Conservation (phyloP, 2,113 vertebrate species). For the Diphyllodes magnificus region DNA sequence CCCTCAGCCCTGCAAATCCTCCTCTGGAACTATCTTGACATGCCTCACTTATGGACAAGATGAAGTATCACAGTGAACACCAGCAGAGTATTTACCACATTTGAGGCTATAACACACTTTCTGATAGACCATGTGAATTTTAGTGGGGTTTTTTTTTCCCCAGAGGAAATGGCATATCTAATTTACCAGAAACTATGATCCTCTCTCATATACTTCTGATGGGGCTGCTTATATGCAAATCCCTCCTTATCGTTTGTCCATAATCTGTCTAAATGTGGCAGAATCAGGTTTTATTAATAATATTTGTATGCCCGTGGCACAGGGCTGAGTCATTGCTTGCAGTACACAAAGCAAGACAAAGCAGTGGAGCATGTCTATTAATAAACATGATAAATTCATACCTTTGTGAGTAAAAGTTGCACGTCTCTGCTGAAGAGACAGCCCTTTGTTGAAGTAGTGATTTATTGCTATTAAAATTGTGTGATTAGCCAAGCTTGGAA, state of each 20-base stretch:
- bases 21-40: neutral
- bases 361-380: conserved; percentile 13
- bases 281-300: conserved; percentile 39
- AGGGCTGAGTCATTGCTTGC: neutral
- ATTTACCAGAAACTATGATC: neutral
- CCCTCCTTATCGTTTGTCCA: neutral
- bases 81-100: neutral
- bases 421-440: neutral
- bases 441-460: conserved; percentile 25
- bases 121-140: neutral
- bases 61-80: neutral
- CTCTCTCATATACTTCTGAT: neutral
- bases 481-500: conserved; percentile 37
- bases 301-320: neutral
- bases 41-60: neutral
- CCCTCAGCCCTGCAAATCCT: neutral
- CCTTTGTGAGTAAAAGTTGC: conserved; percentile 19
- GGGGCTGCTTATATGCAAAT: conserved; percentile 1
- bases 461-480: conserved; percentile 42
- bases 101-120: neutral
- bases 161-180: neutral
- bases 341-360: conserved; percentile 5
- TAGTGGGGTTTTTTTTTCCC: neutral
- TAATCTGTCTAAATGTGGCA: conserved; percentile 41
- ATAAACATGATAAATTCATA: conserved; percentile 17